These are phyloP conservation scores for Cyaniris semiargus DNA, from an alignment of 2,888 invertebrate species.

Conservation along the genomic window DNA sequence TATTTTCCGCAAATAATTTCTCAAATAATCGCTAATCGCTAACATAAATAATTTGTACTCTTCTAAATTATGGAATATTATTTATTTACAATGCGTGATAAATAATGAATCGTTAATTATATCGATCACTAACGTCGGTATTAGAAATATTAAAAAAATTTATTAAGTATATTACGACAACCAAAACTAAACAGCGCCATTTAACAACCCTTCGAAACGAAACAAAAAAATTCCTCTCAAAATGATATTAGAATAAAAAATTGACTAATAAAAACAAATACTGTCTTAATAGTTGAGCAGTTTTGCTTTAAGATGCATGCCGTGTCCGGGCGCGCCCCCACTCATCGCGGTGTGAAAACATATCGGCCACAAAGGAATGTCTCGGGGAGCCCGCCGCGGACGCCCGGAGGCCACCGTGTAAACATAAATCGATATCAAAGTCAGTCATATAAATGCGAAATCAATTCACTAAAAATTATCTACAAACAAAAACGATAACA, in stretches of 20 bases:
- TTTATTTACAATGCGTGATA: slow-evolving; percentile 61
- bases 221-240: neutral
- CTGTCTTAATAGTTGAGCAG: slow-evolving; percentile 30
- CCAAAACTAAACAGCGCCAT: slow-evolving; percentile 32
- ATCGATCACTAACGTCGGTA: slow-evolving; percentile 22
- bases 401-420: slow-evolving; percentile 35
- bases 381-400: slow-evolving; percentile 8
- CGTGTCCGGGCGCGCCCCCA: slow-evolving; percentile 31
- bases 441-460: slow-evolving; percentile 63
- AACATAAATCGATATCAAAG: slow-evolving; percentile 26
- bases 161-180: slow-evolving; percentile 19
- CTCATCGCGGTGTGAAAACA: slow-evolving; percentile 25
- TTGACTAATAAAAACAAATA: slow-evolving; percentile 29
- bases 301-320: slow-evolving; percentile 30
- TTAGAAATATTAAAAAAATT: slow-evolving; percentile 24
- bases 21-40: slow-evolving; percentile 51
- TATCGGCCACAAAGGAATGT: slow-evolving; percentile 22
- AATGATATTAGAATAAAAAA: slow-evolving; percentile 25
- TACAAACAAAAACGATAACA: slow-evolving; percentile 61
- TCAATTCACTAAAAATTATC: slow-evolving; percentile 52
- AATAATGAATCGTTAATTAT: slow-evolving; percentile 9
- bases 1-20: slow-evolving; percentile 38
- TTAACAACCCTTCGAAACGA: slow-evolving; percentile 11
- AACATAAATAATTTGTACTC: slow-evolving; percentile 76
- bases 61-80: slow-evolving; percentile 70